Evolutionary conservation across 2,113 vertebrate species (phyloP), one percentile per base, ranked within the genome.

Genomic region (Butorides virescens): DNA sequence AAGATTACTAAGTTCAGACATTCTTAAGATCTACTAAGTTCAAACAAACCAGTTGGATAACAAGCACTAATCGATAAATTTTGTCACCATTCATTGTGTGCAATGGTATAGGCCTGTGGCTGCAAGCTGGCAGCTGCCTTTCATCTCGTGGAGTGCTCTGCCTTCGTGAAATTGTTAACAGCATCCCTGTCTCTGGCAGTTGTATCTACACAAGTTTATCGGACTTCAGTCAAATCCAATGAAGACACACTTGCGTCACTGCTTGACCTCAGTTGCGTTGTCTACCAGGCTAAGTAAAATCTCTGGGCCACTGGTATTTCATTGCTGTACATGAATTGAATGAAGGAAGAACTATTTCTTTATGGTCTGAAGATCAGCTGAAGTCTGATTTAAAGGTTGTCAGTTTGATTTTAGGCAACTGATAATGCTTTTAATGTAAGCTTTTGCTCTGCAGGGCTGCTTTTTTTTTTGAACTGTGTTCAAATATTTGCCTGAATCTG

Each of bases 101-200:
- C 8, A 65, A 46, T 0, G 6, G 4, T 55, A 7, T 13, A 34
- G 53, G 58, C 23, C 91, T 58, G 22, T 42, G 83, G 53, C 76
- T 90, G 29, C 50, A 49, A 20, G n/a, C 75, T 76, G 88, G 77
- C 58, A 92, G 87, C 94, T 93, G 85, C 77, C 83, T 94, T 92
- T 94, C 86, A 70, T 91, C 81, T 49, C 62, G 7, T 49, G 1
- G 7, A 79, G 37, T 22, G 86, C 72, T 87, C 71, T 90, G 75
- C 74, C 63, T 53, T 61, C 25, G 2, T 67, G 23, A 62, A 37
- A 53, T 1, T 50, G 32, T 36, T 47, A 44, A 5, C 90, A 86
- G 73, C 86, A 55, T 47, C 72, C 67, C 34, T 95, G 72, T 27
- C 75, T 92, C 26, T 71, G 75, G n/a, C 73, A 83, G 39, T 6